Conservation (phyloP, 2,888 invertebrate genomes). For the Clitarchus hookeri region DNA sequence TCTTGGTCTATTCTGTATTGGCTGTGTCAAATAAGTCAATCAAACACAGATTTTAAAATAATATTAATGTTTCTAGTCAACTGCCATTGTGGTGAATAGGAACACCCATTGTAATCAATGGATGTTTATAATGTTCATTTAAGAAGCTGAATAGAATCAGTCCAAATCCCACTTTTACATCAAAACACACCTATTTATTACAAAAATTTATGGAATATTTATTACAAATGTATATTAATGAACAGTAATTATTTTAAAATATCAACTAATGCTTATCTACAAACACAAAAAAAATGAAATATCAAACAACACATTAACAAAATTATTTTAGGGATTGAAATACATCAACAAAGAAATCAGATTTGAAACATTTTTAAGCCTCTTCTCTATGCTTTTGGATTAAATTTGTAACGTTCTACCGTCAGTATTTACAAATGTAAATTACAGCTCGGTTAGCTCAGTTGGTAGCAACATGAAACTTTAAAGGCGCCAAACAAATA, state of each 20-base stretch:
- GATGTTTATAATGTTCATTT: background rate
- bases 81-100: slow-evolving; percentile 23
- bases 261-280: background rate
- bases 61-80: slow-evolving; percentile 11
- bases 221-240: background rate
- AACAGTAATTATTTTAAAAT: background rate
- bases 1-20: slow-evolving; percentile 12
- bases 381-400: too few species aligned
- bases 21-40: background rate
- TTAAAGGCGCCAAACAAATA: too few species aligned
- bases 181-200: background rate
- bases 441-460: too few species aligned
- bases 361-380: slow-evolving; percentile 22
- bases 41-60: background rate
- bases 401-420: too few species aligned
- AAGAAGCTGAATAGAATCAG: slow-evolving; percentile 11
- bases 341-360: background rate
- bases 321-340: too few species aligned
- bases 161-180: background rate
- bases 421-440: too few species aligned
- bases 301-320: background rate
- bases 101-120: background rate
- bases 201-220: background rate
- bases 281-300: background rate
- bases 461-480: too few species aligned